Evolutionary conservation across 1,140 invertebrate genomes (phyloP).

Genomic region (Papilio machaon): DNA sequence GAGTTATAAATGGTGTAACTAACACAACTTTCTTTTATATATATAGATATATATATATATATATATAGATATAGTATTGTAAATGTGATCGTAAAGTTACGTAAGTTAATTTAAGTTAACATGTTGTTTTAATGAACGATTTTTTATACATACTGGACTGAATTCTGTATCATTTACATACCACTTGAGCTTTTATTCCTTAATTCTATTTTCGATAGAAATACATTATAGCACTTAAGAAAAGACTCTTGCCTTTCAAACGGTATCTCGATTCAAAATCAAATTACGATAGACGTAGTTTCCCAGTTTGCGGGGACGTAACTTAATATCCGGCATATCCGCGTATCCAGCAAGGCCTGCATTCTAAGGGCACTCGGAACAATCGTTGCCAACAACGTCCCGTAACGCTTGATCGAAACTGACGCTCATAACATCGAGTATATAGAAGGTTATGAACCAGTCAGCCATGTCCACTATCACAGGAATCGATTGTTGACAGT

Average conservation of each 20-base stretch:
- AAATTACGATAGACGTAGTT: conserved; percentile 33
- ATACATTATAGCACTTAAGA: neutral
- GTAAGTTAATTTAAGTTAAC: too few species aligned
- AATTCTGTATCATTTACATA: too few species aligned
- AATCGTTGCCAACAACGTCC: conserved; percentile 38
- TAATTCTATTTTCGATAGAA: too few species aligned
- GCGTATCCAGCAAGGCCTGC: conserved; percentile 28
- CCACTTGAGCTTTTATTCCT: too few species aligned
- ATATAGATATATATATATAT: too few species aligned
- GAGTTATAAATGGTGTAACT: too few species aligned
- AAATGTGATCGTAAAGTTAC: too few species aligned
- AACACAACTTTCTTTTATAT: too few species aligned
- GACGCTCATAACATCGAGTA: neutral
- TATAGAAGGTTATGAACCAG: conserved; percentile 49
- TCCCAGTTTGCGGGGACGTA: conserved; percentile 47
- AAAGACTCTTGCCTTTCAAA: neutral
- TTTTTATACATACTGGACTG: too few species aligned
- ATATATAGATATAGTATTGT: too few species aligned
- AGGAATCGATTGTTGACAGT: conserved; percentile 45
- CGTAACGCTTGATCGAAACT: conserved; percentile 36
- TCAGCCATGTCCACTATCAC: conserved; percentile 49
- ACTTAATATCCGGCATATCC: conserved; percentile 63
- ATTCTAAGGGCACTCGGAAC: conserved; percentile 38
- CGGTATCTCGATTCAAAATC: conserved; percentile 9
- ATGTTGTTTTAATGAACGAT: too few species aligned